These are phyloP conservation scores for Neoarius graeffei DNA, from an alignment of 2,113 vertebrate genomes.

Conservation along the genomic window DNA sequence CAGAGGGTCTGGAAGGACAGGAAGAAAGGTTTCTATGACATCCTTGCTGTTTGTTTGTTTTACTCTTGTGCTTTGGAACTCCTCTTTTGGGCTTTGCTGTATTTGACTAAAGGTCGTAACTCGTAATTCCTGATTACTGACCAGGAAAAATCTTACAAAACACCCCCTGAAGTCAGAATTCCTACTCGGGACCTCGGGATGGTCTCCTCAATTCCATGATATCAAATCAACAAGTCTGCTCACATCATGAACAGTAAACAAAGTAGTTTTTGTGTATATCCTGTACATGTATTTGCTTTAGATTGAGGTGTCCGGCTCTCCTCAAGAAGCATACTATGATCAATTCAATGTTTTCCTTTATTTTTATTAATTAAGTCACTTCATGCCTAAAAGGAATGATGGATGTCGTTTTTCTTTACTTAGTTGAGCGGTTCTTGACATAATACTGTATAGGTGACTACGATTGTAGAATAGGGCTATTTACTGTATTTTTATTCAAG, in stretches of 20 bases:
- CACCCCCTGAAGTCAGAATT: not conserved
- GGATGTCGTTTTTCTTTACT: too few relatives aligned
- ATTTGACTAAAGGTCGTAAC: not conserved
- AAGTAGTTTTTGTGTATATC: too few relatives aligned
- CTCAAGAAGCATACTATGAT: too few relatives aligned
- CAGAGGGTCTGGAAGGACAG: conserved; percentile 22
- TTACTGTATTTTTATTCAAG: too few relatives aligned
- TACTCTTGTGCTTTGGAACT: conserved; percentile 16
- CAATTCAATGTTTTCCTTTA: too few relatives aligned
- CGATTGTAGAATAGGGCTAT: too few relatives aligned
- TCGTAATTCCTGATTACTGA: not conserved
- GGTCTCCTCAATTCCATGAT: not conserved
- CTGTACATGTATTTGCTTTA: too few relatives aligned
- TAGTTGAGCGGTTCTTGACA: too few relatives aligned
- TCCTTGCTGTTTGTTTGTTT: conserved; percentile 45
- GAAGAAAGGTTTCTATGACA: conserved; percentile 25
- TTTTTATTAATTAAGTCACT: too few relatives aligned
- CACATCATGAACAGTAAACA: not conserved
- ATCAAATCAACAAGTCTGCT: not conserved
- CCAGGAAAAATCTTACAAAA: not conserved
- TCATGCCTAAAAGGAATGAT: too few relatives aligned
- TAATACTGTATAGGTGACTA: too few relatives aligned
- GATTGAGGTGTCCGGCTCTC: too few relatives aligned
- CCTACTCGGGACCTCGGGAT: not conserved
- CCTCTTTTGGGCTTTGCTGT: not conserved